Percentiles rank a stretch among this genome's conserved stretches.
Conservation (phyloP, 1,140 invertebrate species). For the Monochamus saltuarius region DNA sequence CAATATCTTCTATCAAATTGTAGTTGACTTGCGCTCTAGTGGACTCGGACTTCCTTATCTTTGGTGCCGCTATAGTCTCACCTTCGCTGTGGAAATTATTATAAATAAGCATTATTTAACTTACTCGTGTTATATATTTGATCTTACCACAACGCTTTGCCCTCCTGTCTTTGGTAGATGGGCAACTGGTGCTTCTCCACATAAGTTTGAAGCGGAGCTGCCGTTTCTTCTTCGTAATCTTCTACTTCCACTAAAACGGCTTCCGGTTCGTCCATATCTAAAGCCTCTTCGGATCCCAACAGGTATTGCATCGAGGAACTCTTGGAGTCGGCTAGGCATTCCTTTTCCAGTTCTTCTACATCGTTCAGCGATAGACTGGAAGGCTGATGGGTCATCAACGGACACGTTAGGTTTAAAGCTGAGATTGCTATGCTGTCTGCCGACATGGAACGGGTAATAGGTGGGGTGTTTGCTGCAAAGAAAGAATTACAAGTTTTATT, state of each 20-base stretch:
- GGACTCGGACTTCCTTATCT: slow-evolving; percentile 46
- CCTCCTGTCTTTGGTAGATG: slow-evolving; percentile 58
- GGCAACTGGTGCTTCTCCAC: slow-evolving; percentile 64
- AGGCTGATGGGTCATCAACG: slow-evolving; percentile 59
- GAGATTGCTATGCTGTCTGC: slow-evolving; percentile 63
- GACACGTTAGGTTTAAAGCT: slow-evolving; percentile 38
- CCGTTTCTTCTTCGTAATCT: slow-evolving; percentile 67
- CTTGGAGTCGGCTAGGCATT: slow-evolving; percentile 44
- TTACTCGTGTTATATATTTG: slow-evolving; percentile 41
- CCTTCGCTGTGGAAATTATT: slow-evolving; percentile 35
- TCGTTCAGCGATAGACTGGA: slow-evolving; percentile 74
- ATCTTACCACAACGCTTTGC: slow-evolving; percentile 46
- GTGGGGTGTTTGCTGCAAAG: slow-evolving; percentile 13
- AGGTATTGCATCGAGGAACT: slow-evolving; percentile 45
- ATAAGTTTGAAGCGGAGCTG: slow-evolving; percentile 63
- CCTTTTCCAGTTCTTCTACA: slow-evolving; percentile 61
- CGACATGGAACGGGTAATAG: slow-evolving; percentile 67
- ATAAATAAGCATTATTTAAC: slow-evolving; percentile 3
- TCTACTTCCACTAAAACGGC: slow-evolving; percentile 70
- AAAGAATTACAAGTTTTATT: not conserved
- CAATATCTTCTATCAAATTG: slow-evolving; percentile 56
- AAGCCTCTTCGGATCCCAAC: slow-evolving; percentile 10
- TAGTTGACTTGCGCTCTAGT: slow-evolving; percentile 52
- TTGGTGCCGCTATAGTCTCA: slow-evolving; percentile 41
- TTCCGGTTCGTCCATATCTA: slow-evolving; percentile 57